These are phyloP conservation scores for Acanthoscelides obtectus DNA, from an alignment of 2,888 invertebrate genomes.

Conservation along the genomic window DNA sequence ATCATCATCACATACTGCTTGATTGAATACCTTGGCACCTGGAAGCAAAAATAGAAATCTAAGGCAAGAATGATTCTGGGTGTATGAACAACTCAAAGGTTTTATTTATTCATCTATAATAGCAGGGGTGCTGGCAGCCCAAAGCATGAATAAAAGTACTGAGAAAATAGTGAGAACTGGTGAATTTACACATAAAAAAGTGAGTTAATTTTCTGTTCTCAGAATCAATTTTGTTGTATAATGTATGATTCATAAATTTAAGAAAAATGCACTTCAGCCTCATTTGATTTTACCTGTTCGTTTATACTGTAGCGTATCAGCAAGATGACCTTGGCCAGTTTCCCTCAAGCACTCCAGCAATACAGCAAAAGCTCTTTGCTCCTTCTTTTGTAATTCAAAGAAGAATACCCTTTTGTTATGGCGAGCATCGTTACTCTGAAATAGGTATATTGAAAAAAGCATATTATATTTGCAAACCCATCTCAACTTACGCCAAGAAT, in stretches of 20 bases:
- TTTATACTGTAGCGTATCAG: constrained; percentile 10
- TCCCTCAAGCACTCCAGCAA: constrained; percentile 22
- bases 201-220: no score
- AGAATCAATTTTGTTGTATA: no score
- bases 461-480: not conserved
- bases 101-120: no score
- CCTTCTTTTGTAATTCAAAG: constrained; percentile 26
- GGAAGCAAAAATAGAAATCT: not conserved
- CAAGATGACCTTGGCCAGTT: constrained; percentile 22
- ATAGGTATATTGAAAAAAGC: constrained; percentile 1
- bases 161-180: no score
- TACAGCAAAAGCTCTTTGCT: constrained; percentile 19
- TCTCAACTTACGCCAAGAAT: constrained; percentile 25
- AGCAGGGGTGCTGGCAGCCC: no score
- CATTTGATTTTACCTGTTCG: constrained; percentile 5
- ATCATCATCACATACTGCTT: not conserved
- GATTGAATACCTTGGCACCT: constrained; percentile 3
- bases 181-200: no score
- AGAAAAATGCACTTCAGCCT: no score
- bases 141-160: no score
- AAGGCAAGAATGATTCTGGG: no score
- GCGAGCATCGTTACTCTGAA: constrained; percentile 23
- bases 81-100: no score
- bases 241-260: no score
- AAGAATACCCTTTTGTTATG: constrained; percentile 30